Percentiles rank a stretch among this genome's conserved stretches.
These are phyloP conservation scores for Temnothorax unifasciatus DNA, from an alignment of 2,888 invertebrate species.

Conservation along the genomic window DNA sequence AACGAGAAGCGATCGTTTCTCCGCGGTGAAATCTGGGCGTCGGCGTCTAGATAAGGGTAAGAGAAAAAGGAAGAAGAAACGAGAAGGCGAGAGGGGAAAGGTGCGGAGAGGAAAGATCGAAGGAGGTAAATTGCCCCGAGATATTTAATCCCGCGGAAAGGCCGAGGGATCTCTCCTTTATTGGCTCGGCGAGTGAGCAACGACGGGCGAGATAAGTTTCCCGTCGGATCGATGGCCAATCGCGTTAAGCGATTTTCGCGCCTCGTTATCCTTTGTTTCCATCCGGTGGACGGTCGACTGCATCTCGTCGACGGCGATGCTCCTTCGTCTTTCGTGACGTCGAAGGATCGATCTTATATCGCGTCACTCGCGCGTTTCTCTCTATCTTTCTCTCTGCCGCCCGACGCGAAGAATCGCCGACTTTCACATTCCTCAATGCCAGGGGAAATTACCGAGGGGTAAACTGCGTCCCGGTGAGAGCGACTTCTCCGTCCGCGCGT, in stretches of 20 bases:
- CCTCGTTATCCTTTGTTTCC: conserved; percentile 83
- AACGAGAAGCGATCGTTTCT: conserved; percentile 65
- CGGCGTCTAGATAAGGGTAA: conserved; percentile 63
- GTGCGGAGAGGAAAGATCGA: conserved; percentile 61
- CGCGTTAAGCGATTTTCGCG: conserved; percentile 84
- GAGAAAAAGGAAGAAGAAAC: conserved; percentile 49
- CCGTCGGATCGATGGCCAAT: conserved; percentile 82
- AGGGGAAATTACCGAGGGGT: conserved; percentile 51
- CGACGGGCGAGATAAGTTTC: conserved; percentile 78
- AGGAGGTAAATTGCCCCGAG: conserved; percentile 82
- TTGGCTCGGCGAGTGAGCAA: conserved; percentile 80
- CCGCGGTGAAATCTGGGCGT: conserved; percentile 72
- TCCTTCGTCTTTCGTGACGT: conserved; percentile 52
- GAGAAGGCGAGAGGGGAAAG: conserved; percentile 13
- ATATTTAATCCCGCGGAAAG: conserved; percentile 83
- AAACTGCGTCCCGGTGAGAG: conserved; percentile 27
- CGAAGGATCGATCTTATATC: conserved; percentile 61
- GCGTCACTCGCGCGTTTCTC: conserved; percentile 1
- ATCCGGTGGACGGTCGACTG: conserved; percentile 65
- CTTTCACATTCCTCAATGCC: conserved; percentile 63
- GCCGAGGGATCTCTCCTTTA: conserved; percentile 80
- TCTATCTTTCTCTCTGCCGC: conserved; percentile 13
- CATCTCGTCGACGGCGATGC: conserved; percentile 54
- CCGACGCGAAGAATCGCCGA: conserved; percentile 49
- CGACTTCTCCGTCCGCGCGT: conserved; percentile 21